Percentiles rank a stretch among this genome's conserved stretches.
Evolutionary conservation across 2,888 invertebrate genomes (phyloP).

Genomic region (Frankliniella intonsa): DNA sequence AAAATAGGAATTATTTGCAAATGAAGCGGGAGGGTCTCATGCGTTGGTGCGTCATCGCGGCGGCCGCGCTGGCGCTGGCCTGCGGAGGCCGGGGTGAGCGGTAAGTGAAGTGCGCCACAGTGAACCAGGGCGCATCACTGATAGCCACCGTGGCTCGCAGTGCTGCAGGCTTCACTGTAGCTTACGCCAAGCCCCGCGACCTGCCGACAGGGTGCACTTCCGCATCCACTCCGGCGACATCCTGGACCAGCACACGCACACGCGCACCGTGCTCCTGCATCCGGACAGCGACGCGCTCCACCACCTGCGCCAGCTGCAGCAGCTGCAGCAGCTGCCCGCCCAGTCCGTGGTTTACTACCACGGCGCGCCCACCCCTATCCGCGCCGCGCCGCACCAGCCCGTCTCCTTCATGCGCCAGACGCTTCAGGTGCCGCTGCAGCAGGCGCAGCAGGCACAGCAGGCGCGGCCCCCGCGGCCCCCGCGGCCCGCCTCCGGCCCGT

Average conservation of each 20-base stretch:
- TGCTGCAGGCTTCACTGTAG: too few species aligned
- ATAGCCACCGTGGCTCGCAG: too few species aligned
- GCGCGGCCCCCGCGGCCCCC: not conserved
- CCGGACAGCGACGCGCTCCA: not conserved
- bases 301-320: not conserved
- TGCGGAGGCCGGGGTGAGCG: not conserved
- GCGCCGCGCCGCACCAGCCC: constrained; percentile 5
- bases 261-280: not conserved
- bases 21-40: too few species aligned
- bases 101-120: not conserved
- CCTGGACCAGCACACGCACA: constrained; percentile 19
- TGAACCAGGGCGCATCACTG: too few species aligned
- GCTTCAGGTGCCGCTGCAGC: not conserved
- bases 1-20: too few species aligned
- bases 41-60: not conserved
- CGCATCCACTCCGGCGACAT: constrained; percentile 20
- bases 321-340: constrained; percentile 7
- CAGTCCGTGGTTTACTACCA: constrained; percentile 6
- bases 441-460: not conserved
- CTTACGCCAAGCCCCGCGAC: too few species aligned
- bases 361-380: not conserved
- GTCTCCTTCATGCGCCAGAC: constrained; percentile 21
- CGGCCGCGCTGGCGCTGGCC: not conserved
- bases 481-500: not conserved
- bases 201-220: constrained; percentile 7